These are phyloP conservation scores for Synanceia verrucosa DNA, from an alignment of 2,797 vertebrate genomes.

Conservation along the genomic window DNA sequence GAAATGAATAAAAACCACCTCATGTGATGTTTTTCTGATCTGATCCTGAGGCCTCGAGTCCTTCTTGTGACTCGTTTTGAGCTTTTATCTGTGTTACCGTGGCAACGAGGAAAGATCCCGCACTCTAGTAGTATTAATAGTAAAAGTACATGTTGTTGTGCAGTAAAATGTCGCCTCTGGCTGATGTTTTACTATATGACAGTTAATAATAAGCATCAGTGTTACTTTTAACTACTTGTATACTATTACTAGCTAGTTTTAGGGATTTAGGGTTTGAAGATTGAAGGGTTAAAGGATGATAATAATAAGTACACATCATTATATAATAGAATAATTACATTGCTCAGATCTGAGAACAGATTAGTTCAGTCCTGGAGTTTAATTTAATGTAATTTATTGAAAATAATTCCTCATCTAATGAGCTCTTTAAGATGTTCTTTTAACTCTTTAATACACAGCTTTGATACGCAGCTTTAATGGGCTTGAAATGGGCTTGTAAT, in stretches of 20 bases:
- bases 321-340: too few species aligned
- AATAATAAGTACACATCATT: too few species aligned
- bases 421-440: background rate
- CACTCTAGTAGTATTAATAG: background rate
- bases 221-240: background rate
- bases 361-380: too few species aligned
- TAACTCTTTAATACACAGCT: background rate
- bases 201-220: too few species aligned
- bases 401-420: background rate
- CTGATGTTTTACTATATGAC: background rate
- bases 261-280: too few species aligned
- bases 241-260: too few species aligned
- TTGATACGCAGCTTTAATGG: background rate
- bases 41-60: background rate
- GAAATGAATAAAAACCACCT: too few species aligned
- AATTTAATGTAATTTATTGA: too few species aligned
- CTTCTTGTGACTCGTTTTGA: background rate
- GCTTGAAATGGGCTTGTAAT: background rate
- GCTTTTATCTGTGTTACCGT: background rate
- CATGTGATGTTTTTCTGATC: background rate
- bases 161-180: background rate
- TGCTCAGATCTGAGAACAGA: too few species aligned
- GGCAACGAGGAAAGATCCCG: background rate
- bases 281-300: too few species aligned
- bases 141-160: background rate